A percentile compares a stretch with the other conserved stretches of the same genome.
Conservation (phyloP, 2,888 invertebrate genomes). For the Andrena praecox region DNA sequence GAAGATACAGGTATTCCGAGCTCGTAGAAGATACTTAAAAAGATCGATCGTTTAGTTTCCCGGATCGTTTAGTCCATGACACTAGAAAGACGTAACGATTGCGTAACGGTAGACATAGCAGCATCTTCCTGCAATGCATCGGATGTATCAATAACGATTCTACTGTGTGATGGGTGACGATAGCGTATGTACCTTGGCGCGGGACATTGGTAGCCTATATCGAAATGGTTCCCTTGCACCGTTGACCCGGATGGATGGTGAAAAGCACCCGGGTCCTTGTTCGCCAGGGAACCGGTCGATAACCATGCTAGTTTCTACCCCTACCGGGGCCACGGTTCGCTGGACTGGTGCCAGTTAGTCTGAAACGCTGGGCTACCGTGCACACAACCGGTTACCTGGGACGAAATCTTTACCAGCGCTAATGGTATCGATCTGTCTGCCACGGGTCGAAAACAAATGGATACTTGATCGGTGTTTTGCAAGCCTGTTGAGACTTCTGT, state of each 20-base stretch:
- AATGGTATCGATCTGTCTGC: slow-evolving; percentile 27
- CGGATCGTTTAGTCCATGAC: neutral
- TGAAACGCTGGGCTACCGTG: slow-evolving; percentile 13
- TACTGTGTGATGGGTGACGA: neutral
- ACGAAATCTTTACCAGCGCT: slow-evolving; percentile 15
- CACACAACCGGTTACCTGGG: slow-evolving; percentile 43
- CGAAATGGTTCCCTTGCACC: neutral
- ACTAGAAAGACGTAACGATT: neutral
- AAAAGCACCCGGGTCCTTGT: slow-evolving; percentile 14
- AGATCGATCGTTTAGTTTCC: no score
- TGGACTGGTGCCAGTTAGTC: slow-evolving; percentile 61
- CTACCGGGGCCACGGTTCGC: slow-evolving; percentile 29
- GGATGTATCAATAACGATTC: neutral
- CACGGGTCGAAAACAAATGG: neutral
- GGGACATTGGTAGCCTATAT: neutral
- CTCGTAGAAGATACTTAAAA: no score
- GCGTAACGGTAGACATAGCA: neutral
- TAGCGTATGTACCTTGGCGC: neutral
- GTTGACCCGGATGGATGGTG: neutral
- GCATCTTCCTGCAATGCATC: neutral
- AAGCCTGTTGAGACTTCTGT: neutral
- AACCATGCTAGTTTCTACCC: slow-evolving; percentile 45
- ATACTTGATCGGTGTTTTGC: neutral
- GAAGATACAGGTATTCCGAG: no score
- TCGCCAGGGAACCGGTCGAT: slow-evolving; percentile 46